Evolutionary conservation across 2,797 vertebrate genomes (phyloP).

Genomic region (Morelia viridis): DNA sequence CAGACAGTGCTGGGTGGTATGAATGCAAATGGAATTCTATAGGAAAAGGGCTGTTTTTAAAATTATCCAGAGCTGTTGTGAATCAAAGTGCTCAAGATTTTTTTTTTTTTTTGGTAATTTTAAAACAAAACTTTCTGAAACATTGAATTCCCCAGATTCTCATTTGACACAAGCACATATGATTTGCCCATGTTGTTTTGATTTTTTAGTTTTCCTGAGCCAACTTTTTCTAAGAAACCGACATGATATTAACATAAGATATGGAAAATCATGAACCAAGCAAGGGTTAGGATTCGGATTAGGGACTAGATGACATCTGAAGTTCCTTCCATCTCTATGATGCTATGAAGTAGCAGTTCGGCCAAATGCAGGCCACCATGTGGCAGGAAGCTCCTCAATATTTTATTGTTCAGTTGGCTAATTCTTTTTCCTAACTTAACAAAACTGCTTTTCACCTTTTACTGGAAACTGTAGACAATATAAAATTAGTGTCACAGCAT

Average conservation of each 20-base stretch:
- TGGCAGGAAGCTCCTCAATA: background rate
- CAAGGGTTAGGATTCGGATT: too few species aligned
- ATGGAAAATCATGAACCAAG: background rate
- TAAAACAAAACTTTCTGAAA: background rate
- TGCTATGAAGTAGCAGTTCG: background rate
- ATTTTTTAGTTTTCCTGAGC: too few species aligned
- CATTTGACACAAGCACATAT: too few species aligned
- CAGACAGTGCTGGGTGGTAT: background rate
- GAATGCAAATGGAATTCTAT: background rate
- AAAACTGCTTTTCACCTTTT: background rate
- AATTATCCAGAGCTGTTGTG: background rate
- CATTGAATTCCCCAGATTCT: too few species aligned
- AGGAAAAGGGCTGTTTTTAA: background rate
- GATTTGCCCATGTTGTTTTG: background rate
- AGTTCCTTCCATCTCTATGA: too few species aligned
- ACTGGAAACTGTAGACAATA: background rate
- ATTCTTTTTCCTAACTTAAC: background rate
- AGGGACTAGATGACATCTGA: too few species aligned
- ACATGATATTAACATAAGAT: background rate
- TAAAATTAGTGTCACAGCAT: background rate
- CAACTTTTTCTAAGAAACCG: background rate
- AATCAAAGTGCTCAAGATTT: background rate
- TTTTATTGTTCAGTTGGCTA: background rate
- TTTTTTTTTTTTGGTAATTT: background rate
- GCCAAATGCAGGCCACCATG: background rate